Evolutionary conservation across 2,797 vertebrate species (phyloP).

Genomic region (Gallirallus australis): DNA sequence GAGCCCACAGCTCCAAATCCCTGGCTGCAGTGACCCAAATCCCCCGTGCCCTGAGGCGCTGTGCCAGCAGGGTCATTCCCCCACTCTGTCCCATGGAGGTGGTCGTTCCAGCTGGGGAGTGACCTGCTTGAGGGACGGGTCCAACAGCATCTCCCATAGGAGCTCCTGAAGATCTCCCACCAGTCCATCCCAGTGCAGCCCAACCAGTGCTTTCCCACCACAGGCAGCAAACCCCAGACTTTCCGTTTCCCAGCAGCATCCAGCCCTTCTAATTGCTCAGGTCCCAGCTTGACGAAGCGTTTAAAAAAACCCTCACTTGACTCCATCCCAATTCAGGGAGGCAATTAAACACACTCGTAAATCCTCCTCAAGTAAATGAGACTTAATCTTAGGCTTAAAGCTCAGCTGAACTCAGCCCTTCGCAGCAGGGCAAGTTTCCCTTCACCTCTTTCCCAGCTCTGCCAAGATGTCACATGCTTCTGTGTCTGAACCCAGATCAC

Average conservation of each 20-base stretch:
- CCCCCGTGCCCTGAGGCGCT: background rate
- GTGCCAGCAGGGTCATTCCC: background rate
- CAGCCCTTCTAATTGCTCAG: conserved; percentile 6
- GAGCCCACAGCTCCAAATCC: conserved; percentile 17
- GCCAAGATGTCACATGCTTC: background rate
- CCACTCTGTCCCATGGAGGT: fast-evolving
- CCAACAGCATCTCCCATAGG: background rate
- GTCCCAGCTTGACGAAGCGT: background rate
- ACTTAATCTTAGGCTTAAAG: conserved; percentile 18
- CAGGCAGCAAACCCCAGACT: background rate
- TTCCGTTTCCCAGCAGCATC: background rate
- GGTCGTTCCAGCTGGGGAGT: fast-evolving
- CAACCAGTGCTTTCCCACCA: fast-evolving
- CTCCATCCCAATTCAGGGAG: background rate
- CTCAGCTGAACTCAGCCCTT: background rate
- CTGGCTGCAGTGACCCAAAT: conserved; percentile 22
- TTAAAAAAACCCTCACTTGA: background rate
- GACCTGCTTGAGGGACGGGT: fast-evolving
- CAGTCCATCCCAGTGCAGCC: background rate
- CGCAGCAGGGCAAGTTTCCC: background rate
- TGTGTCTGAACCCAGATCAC: background rate
- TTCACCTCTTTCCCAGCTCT: background rate
- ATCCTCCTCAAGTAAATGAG: conserved; percentile 53
- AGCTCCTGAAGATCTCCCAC: background rate
- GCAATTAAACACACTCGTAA: conserved; percentile 54